A percentile compares a stretch with the other conserved stretches of the same genome.
These are phyloP conservation scores for Aphaenogaster ashmeadi DNA, from an alignment of 1,140 invertebrate genomes.

Conservation along the genomic window DNA sequence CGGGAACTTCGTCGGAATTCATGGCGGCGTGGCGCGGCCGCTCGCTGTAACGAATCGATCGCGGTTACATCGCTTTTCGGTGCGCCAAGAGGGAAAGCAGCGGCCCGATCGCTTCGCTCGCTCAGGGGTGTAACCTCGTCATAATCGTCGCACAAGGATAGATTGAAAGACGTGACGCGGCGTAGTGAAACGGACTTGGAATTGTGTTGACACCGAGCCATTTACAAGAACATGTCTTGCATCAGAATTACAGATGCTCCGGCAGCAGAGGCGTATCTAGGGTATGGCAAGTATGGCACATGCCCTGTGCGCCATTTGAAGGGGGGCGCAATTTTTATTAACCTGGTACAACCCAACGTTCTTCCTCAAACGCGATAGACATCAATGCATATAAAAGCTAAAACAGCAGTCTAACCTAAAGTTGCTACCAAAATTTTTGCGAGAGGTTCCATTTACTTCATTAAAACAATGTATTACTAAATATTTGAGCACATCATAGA, in stretches of 20 bases:
- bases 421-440: too few relatives aligned
- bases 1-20: slow-evolving; percentile 71
- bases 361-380: too few relatives aligned
- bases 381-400: too few relatives aligned
- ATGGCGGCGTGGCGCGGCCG: slow-evolving; percentile 43
- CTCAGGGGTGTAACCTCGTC: slow-evolving; percentile 7
- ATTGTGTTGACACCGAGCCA: neutral
- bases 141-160: slow-evolving; percentile 41
- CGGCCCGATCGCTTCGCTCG: slow-evolving; percentile 8
- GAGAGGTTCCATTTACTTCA: too few relatives aligned
- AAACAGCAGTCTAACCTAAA: too few relatives aligned
- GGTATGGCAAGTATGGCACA: too few relatives aligned
- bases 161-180: neutral
- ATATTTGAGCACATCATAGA: too few relatives aligned
- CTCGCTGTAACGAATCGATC: slow-evolving; percentile 78
- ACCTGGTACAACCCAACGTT: too few relatives aligned
- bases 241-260: neutral
- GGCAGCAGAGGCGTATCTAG: too few relatives aligned
- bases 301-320: too few relatives aligned
- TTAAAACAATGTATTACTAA: too few relatives aligned
- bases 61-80: slow-evolving; percentile 77
- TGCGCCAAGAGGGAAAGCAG: slow-evolving; percentile 29
- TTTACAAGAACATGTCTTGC: neutral
- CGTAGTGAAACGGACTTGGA: neutral
- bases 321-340: too few relatives aligned